phyloP scores from a whole-genome alignment of 2,113 vertebrate genomes.

The Oncorhynchus nerka region DNA sequence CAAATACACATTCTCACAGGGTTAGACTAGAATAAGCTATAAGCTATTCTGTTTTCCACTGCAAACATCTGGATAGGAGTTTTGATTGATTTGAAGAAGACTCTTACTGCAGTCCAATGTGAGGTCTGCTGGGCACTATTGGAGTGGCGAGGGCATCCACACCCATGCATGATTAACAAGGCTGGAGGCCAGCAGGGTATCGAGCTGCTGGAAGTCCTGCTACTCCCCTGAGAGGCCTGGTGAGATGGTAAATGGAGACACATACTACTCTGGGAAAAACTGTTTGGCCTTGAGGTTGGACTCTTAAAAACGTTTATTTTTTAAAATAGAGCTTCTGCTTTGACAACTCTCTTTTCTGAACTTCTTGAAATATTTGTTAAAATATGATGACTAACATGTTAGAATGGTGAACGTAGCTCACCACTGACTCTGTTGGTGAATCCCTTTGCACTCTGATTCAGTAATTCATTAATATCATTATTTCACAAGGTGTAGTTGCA shows the following conservation, averaged over 20 bases:
- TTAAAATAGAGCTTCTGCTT: neutral
- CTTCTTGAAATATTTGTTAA: neutral
- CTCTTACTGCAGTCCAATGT: neutral
- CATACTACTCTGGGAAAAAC: neutral
- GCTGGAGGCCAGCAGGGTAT: constrained; percentile 5
- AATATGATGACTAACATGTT: neutral
- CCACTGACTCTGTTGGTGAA: no score
- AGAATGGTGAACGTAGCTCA: no score
- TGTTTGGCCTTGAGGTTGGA: neutral
- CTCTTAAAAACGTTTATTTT: neutral
- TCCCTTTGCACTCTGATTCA: no score
- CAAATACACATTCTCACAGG: neutral
- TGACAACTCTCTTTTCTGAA: neutral
- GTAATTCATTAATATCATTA: no score
- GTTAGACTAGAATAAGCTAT: neutral
- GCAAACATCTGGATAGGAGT: neutral
- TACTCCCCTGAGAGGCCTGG: neutral
- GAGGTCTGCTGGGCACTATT: neutral
- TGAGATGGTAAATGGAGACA: neutral
- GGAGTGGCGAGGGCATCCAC: neutral
- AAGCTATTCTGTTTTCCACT: neutral
- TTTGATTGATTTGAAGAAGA: neutral
- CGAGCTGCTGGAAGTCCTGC: neutral
- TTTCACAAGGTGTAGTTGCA: no score
- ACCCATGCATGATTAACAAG: neutral